Evolutionary conservation across 2,888 invertebrate species (phyloP).

Genomic region (Diploptera punctata): DNA sequence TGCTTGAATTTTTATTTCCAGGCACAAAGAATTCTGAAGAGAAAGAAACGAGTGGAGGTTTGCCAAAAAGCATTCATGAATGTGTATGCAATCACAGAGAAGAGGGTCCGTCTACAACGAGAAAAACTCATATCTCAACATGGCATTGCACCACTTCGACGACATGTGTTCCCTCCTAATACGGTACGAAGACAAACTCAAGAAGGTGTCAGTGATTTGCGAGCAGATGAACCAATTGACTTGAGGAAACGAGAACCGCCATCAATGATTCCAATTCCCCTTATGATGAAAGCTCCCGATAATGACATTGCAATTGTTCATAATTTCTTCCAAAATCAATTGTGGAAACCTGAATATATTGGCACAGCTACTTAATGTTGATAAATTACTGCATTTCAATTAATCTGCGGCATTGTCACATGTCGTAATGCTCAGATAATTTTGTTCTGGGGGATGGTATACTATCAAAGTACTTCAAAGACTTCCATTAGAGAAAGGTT

Average conservation of each 20-base stretch:
- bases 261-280: neutral
- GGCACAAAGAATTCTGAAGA: constrained; percentile 10
- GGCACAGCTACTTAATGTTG: constrained; percentile 40
- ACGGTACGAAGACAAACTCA: neutral
- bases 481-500: constrained; percentile 24
- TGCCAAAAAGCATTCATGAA: constrained; percentile 64
- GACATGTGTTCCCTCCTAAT: neutral
- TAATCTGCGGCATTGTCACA: too few relatives aligned
- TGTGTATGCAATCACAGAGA: constrained; percentile 62
- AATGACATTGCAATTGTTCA: constrained; percentile 60
- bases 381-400: too few relatives aligned
- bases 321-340: constrained; percentile 62
- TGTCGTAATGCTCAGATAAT: constrained; percentile 13
- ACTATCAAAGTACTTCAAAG: constrained; percentile 13
- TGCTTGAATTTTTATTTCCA: too few relatives aligned
- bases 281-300: constrained; percentile 46
- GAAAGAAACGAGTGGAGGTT: constrained; percentile 51
- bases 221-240: constrained; percentile 22
- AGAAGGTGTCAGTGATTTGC: constrained; percentile 3
- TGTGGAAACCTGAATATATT: constrained; percentile 64
- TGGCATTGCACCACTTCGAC: neutral
- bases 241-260: constrained; percentile 6
- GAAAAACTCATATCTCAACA: constrained; percentile 57
- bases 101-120: constrained; percentile 59
- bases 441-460: constrained; percentile 26